These are phyloP conservation scores for Macrophya alboannulata DNA, from an alignment of 2,888 invertebrate genomes.

Conservation along the genomic window DNA sequence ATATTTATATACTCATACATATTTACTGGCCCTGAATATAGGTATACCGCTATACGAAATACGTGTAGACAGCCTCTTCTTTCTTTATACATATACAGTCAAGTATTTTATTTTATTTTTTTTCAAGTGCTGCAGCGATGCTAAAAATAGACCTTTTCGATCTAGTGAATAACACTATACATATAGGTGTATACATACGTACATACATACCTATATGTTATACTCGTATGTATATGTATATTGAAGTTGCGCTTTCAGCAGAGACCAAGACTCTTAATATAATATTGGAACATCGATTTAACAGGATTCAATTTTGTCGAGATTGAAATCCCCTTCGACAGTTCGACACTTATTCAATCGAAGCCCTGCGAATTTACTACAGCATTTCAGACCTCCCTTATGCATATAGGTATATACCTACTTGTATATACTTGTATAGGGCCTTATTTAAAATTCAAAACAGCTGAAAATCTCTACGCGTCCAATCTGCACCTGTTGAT, in stretches of 20 bases:
- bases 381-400: background rate
- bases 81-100: background rate
- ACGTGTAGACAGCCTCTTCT: background rate
- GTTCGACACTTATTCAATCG: constrained; percentile 8
- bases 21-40: background rate
- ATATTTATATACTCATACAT: background rate
- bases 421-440: background rate
- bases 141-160: background rate
- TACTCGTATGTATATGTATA: background rate
- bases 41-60: background rate
- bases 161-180: background rate
- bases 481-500: background rate
- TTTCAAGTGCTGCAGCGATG: background rate
- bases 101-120: background rate
- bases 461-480: background rate
- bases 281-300: constrained; percentile 17
- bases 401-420: too few species aligned
- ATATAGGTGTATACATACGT: background rate
- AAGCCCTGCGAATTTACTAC: background rate
- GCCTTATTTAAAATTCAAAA: background rate
- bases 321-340: constrained; percentile 1
- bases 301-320: constrained; percentile 20
- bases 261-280: constrained; percentile 4
- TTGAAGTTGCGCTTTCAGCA: background rate
- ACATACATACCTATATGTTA: background rate